Percentiles rank a stretch among this genome's conserved stretches.
Conservation (phyloP, 2,113 vertebrate species). For the Pleuronectes platessa region DNA sequence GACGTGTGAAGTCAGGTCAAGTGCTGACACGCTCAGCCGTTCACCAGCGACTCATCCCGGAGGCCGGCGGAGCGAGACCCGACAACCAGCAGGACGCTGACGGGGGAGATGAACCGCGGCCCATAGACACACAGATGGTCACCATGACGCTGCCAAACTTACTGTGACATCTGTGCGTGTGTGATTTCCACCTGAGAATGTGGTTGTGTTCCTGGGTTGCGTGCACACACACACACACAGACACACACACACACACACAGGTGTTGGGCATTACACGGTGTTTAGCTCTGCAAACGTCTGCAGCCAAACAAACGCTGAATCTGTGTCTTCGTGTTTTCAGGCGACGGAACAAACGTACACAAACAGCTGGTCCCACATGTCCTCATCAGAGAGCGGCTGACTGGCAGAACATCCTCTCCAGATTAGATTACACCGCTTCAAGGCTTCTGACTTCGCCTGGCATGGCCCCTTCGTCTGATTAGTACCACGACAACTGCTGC, state of each 20-base stretch:
- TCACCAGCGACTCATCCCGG: slow-evolving; percentile 24
- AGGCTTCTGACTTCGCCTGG: slow-evolving; percentile 44
- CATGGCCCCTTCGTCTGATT: slow-evolving; percentile 7
- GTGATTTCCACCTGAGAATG: neutral
- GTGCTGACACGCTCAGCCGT: slow-evolving; percentile 36
- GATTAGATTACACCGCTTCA: slow-evolving; percentile 59
- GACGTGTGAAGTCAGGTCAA: slow-evolving; percentile 32
- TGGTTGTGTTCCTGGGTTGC: slow-evolving; percentile 7
- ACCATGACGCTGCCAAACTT: slow-evolving; percentile 17
- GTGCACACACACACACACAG: neutral
- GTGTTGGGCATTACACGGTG: no score
- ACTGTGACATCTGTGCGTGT: neutral
- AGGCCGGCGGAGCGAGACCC: slow-evolving; percentile 3
- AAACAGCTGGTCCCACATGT: slow-evolving; percentile 65
- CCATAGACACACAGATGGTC: slow-evolving; percentile 24
- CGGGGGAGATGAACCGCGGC: neutral
- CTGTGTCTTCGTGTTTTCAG: slow-evolving; percentile 3
- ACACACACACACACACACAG: neutral
- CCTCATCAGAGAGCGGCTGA: slow-evolving; percentile 61
- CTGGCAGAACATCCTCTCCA: slow-evolving; percentile 53
- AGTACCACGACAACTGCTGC: slow-evolving; percentile 9
- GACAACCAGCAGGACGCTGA: neutral
- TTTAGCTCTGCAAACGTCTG: neutral
- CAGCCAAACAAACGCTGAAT: slow-evolving; percentile 34
- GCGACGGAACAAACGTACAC: slow-evolving; percentile 46